Base-by-base conservation (phyloP, 2,797 vertebrate genomes). In the Sternotherus odoratus region DNA sequence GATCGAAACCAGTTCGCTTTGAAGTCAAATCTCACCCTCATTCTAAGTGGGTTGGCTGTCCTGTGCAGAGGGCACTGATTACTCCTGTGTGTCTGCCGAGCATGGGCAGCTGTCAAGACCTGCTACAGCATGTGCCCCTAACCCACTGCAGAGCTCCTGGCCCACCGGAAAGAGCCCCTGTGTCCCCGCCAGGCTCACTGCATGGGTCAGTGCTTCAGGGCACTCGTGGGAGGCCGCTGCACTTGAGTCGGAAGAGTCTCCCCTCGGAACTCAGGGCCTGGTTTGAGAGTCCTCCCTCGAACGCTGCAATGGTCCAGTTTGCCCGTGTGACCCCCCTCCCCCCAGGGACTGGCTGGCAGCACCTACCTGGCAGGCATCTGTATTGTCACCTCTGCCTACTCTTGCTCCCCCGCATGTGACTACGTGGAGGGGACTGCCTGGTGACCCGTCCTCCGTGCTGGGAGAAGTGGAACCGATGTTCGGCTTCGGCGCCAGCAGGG, bases 61-160 rank as follows among this genome's bases (percentile, higher is more conserved):
- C 79, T 85, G 30, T 82, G 87, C 48, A 77, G 43, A 7, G 1
- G 0, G 26, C 39, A 51, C 33, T 36, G n/a, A 12, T 49, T 84
- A 81, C 15, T 46, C 6, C 33, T 3, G 30, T 33, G 13, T 33
- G 28, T 17, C 36, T 23, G 15, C 48, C 26, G 30, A 30, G 79
- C 0, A 0, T 19, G 1, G 30, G 60, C 60, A n/a, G 60, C 16
- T n/a, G 33, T 15, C 60, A 5, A 9, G 60, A 63, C 15, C 15
- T 8, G 33, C 60, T n/a, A 4, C 60, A 19, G 15, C 16, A 63
- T 33, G 57, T 63, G 57, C 54, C 11, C 54, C 54, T 56, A 28
- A 28, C 54, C 54, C 54, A 28, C 26, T 10, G 54, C 57, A 33
- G 15, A 33, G 60, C 33, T 63, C 21, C 39, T 43, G 36, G 6